A percentile compares a stretch with the other conserved stretches of the same genome.
Evolutionary conservation across 2,888 invertebrate species (phyloP).

Genomic region (Perithous albicinctus): DNA sequence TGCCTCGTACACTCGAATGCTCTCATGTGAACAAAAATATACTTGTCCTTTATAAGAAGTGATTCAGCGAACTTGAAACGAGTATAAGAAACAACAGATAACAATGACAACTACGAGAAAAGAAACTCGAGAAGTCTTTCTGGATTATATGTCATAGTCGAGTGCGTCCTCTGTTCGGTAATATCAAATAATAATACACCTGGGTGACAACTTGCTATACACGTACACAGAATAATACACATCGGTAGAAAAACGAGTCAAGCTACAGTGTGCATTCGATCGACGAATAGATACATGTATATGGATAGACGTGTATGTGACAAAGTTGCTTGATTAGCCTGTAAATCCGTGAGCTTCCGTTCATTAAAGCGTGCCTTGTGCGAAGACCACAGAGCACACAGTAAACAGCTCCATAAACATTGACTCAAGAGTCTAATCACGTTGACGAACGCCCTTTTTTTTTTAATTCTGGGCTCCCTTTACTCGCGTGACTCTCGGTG

Average conservation of each 20-base stretch:
- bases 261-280: no score
- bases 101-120: conserved; percentile 17
- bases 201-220: background rate
- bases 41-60: conserved; percentile 33
- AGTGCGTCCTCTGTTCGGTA: background rate
- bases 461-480: conserved; percentile 21
- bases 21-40: conserved; percentile 22
- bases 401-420: background rate
- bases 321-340: conserved; percentile 55
- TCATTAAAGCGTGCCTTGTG: conserved; percentile 13
- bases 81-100: background rate
- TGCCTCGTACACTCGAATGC: conserved; percentile 3
- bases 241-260: no score
- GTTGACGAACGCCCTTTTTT: conserved; percentile 15
- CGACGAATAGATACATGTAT: background rate
- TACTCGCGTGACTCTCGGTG: conserved; percentile 2
- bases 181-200: background rate
- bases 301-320: conserved; percentile 18
- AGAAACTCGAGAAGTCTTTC: background rate
- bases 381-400: conserved; percentile 27
- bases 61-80: conserved; percentile 33
- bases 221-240: no score
- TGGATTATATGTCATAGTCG: background rate
- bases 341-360: conserved; percentile 64
- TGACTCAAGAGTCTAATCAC: conserved; percentile 25